phyloP scores from a whole-genome alignment of 2,113 vertebrate species.

The Lichenostomus cassidix region DNA sequence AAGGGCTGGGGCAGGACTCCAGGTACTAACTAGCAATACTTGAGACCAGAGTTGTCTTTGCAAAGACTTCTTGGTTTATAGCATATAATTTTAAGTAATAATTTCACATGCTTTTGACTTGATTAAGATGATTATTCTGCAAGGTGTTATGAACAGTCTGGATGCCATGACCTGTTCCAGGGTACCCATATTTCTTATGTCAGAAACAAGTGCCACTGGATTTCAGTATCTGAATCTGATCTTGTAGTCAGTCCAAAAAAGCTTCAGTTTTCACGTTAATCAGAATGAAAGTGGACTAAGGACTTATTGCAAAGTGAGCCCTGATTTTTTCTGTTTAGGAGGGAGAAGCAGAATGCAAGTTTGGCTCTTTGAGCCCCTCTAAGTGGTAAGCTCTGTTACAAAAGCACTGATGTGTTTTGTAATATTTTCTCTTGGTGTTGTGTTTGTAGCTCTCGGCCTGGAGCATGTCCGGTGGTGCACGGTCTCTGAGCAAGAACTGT shows the following conservation, averaged over 20 bases:
- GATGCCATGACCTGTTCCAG: not conserved
- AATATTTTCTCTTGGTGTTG: not conserved
- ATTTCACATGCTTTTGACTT: not conserved
- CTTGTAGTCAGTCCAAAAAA: not conserved
- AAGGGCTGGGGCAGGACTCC: not conserved
- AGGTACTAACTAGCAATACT: not conserved
- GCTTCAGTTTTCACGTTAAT: not conserved
- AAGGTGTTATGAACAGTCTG: not conserved
- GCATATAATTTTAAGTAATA: not conserved
- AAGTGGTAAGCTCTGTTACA: not conserved
- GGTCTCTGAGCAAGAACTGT: constrained; percentile 77
- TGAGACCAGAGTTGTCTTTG: not conserved
- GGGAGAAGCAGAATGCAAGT: not conserved
- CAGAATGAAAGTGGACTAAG: not conserved
- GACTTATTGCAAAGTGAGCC: not conserved
- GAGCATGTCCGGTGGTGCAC: constrained; percentile 86
- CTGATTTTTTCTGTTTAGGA: not conserved
- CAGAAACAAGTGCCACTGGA: not conserved
- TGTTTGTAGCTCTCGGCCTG: constrained; percentile 69
- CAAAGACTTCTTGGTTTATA: not conserved
- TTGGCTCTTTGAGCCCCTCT: not conserved
- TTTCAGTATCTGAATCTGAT: not conserved
- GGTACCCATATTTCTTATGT: not conserved
- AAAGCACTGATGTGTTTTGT: not conserved
- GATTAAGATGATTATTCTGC: not conserved